Base-by-base conservation (phyloP, 2,113 vertebrate genomes). In the Hydrolagus affinis region DNA sequence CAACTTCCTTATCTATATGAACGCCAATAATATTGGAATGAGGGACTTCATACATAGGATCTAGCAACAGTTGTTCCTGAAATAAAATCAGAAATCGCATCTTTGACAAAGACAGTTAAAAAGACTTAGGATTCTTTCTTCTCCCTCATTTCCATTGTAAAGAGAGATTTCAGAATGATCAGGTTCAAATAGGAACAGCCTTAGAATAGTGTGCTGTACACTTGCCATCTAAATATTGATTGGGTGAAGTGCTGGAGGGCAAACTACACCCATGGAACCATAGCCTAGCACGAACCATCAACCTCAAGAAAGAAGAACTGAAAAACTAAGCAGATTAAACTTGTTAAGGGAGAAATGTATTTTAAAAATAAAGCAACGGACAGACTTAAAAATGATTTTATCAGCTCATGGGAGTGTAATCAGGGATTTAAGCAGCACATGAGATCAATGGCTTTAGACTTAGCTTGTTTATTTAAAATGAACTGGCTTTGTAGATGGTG, bases 41-140 rank as follows among this genome's bases (percentile, higher is more conserved):
- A 28, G 77, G 77, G 23, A 80, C 28, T 60, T 80, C 77, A 64
- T 64, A 80, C 77, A 80, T 80, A 2, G 77, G 77, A 19, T 80
- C 77, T 15, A 80, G 23, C 59, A 80, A 23, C 30, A 80, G 9
- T 17, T 80, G 59, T 80, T 80, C 77, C 77, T 80, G 60, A 80
- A 80, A 80, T 80, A 80, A 80, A 78, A 80, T 17, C 59, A 64
- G 23, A 64, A n/a, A 80, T 64, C 1, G 30, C 23, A 64, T 80
- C 59, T 25, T 64, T 64, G 59, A 80, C 25, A 80, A 25, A 30
- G 60, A 44, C 1, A 44, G 44, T 44, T 44, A 44, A 44, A n/a
- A 44, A 44, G 44, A 44, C 44, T 44, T 44, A 44, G 6, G 44
- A 44, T 44, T 44, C 44, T 44, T 44, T 44, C 44, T 44, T 44